phyloP scores from a whole-genome alignment of 2,888 invertebrate genomes.

The Cataglyphis altisquamis region DNA sequence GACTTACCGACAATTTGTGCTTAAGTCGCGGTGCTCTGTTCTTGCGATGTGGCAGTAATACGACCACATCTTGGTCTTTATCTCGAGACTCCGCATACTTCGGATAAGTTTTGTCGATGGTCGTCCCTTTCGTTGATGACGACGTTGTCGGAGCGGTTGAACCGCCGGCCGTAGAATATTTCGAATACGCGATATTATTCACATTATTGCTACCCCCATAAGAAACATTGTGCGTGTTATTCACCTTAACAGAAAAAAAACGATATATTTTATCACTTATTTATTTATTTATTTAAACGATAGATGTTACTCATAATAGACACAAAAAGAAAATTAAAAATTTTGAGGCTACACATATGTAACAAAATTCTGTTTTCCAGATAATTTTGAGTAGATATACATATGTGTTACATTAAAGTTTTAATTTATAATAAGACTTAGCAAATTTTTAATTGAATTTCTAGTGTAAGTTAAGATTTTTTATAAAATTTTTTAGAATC shows the following conservation, averaged over 20 bases:
- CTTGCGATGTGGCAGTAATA: slow-evolving; percentile 81
- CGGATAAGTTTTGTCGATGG: slow-evolving; percentile 68
- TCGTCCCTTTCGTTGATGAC: slow-evolving; percentile 49
- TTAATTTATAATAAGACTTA: neutral
- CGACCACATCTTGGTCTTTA: slow-evolving; percentile 83
- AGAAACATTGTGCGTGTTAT: slow-evolving; percentile 92
- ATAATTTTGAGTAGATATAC: neutral
- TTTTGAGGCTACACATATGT: neutral
- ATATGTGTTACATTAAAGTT: neutral
- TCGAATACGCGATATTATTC: slow-evolving; percentile 87
- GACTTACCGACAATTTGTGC: slow-evolving; percentile 82
- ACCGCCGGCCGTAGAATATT: slow-evolving; percentile 73
- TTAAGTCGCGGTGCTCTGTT: slow-evolving; percentile 80
- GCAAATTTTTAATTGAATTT: neutral
- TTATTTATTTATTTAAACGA: neutral
- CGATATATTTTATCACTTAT: neutral
- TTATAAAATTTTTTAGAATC: neutral
- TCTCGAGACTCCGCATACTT: slow-evolving; percentile 68
- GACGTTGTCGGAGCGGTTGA: slow-evolving; percentile 61
- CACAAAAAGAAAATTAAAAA: neutral
- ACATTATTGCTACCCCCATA: slow-evolving; percentile 88
- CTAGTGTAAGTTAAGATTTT: neutral
- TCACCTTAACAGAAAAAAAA: slow-evolving; percentile 75
- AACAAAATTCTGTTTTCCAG: neutral
- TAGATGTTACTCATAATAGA: neutral